Conservation (phyloP, 2,888 invertebrate species). For the Siphlonurus alternatus region DNA sequence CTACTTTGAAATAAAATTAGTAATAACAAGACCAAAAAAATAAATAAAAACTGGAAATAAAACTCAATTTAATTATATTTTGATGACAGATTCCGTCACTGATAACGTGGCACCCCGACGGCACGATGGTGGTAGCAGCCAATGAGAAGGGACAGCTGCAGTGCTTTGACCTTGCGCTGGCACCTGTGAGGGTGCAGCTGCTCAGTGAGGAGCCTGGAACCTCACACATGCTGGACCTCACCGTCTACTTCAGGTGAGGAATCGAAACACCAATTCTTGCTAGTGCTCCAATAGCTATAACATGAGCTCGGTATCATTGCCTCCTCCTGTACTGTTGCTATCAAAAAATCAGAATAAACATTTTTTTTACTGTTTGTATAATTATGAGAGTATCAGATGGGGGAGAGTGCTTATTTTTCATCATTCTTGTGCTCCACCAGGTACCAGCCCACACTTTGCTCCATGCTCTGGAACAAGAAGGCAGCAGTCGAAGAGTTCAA, state of each 20-base stretch:
- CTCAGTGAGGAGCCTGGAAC: conserved; percentile 45
- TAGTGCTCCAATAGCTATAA: too few relatives aligned
- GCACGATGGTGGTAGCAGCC: conserved; percentile 45
- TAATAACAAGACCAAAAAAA: too few relatives aligned
- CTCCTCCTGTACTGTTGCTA: too few relatives aligned
- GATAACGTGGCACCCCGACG: conserved; percentile 54
- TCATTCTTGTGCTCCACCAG: too few relatives aligned
- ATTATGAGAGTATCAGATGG: too few relatives aligned
- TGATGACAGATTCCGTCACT: conserved; percentile 44
- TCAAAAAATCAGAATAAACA: too few relatives aligned
- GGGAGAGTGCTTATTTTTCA: too few relatives aligned
- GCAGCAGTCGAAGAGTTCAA: conserved; percentile 27
- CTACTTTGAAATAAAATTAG: too few relatives aligned
- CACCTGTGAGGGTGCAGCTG: conserved; percentile 46
- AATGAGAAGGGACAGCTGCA: conserved; percentile 58
- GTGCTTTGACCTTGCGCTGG: conserved; percentile 55
- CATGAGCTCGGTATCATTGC: too few relatives aligned
- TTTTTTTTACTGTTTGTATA: too few relatives aligned
- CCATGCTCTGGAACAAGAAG: conserved; percentile 40
- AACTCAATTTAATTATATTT: too few relatives aligned
- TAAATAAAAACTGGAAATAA: too few relatives aligned
- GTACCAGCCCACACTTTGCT: conserved; percentile 35
- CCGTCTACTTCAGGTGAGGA: conserved; percentile 36
- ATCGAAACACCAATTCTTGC: background rate
- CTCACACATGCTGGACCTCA: conserved; percentile 43